Evolutionary conservation across 2,797 vertebrate species (phyloP).

Genomic region (Enoplosus armatus): DNA sequence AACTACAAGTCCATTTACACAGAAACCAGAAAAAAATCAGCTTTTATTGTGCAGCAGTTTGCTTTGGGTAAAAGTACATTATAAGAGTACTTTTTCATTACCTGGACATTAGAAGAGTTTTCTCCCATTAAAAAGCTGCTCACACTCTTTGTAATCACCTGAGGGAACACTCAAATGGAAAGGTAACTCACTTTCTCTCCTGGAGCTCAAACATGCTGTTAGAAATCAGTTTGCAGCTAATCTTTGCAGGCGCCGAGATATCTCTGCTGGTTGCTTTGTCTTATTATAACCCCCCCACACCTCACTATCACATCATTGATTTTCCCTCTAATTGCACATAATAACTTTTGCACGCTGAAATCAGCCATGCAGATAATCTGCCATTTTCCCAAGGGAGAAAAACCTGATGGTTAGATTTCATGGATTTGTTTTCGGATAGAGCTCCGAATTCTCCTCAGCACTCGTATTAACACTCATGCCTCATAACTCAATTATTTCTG

Average conservation of each 20-base stretch:
- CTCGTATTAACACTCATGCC: background rate
- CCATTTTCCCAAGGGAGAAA: conserved; percentile 7
- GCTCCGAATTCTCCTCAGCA: background rate
- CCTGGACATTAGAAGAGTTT: conserved; percentile 9
- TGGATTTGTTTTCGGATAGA: conserved; percentile 2
- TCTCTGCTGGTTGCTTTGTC: background rate
- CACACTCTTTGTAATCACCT: background rate
- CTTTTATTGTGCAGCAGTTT: background rate
- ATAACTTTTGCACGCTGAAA: background rate
- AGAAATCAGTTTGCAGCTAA: background rate
- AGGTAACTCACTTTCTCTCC: background rate
- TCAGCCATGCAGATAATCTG: conserved; percentile 27
- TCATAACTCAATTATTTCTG: conserved; percentile 6
- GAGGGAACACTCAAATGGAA: background rate
- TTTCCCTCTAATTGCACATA: background rate
- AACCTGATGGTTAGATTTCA: conserved; percentile 6
- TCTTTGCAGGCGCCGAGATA: background rate
- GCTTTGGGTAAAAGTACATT: background rate
- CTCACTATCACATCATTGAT: background rate
- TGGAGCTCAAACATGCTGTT: background rate
- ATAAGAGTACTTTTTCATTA: background rate
- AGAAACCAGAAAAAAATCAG: background rate
- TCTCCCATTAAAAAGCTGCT: conserved; percentile 6
- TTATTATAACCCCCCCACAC: background rate
- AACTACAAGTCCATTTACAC: background rate